Evolutionary conservation across 92 coral and sea anemone species (phyloP).

Genomic region (Zoanthus solanderi): DNA sequence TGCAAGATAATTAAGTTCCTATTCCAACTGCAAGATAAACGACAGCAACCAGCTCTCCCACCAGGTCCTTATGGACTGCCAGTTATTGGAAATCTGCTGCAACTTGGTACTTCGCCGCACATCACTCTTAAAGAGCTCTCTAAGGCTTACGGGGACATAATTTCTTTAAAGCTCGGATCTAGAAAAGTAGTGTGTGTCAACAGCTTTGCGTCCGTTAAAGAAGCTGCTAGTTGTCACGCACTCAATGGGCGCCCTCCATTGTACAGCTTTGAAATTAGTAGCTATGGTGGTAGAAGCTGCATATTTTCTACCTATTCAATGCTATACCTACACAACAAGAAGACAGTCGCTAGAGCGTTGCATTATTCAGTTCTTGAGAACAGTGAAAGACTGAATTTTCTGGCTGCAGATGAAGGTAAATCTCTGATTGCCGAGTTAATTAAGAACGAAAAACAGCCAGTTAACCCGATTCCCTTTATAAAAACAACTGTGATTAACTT

Average conservation of each 20-base stretch:
- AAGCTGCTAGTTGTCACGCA: slow-evolving; percentile 63
- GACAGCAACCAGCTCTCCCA: slow-evolving; percentile 27
- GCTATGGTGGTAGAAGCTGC: slow-evolving; percentile 73
- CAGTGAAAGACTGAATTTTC: slow-evolving; percentile 66
- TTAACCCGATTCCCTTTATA: slow-evolving; percentile 75
- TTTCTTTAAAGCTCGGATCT: slow-evolving; percentile 77
- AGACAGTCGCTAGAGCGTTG: slow-evolving; percentile 76
- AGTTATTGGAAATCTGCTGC: slow-evolving; percentile 85
- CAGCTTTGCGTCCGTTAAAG: slow-evolving; percentile 69
- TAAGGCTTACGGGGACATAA: slow-evolving; percentile 77
- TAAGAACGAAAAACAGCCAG: slow-evolving; percentile 49
- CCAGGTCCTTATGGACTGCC: slow-evolving; percentile 95
- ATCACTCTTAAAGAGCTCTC: slow-evolving; percentile 76
- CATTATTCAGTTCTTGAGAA: slow-evolving; percentile 68
- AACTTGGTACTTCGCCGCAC: slow-evolving; percentile 82
- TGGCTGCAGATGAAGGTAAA: slow-evolving; percentile 70
- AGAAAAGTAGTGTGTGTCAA: slow-evolving; percentile 81
- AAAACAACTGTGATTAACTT: slow-evolving; percentile 65
- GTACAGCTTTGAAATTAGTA: slow-evolving; percentile 68
- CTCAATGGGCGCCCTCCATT: slow-evolving; percentile 84
- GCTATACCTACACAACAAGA: slow-evolving; percentile 72
- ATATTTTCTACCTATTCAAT: slow-evolving; percentile 82
- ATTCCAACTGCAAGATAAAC: background rate
- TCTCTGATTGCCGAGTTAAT: slow-evolving; percentile 49
- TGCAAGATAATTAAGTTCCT: background rate